A percentile compares a stretch with the other conserved stretches of the same genome.
Evolutionary conservation across 2,113 vertebrate species (phyloP).

Genomic region (Perca schrenkii): DNA sequence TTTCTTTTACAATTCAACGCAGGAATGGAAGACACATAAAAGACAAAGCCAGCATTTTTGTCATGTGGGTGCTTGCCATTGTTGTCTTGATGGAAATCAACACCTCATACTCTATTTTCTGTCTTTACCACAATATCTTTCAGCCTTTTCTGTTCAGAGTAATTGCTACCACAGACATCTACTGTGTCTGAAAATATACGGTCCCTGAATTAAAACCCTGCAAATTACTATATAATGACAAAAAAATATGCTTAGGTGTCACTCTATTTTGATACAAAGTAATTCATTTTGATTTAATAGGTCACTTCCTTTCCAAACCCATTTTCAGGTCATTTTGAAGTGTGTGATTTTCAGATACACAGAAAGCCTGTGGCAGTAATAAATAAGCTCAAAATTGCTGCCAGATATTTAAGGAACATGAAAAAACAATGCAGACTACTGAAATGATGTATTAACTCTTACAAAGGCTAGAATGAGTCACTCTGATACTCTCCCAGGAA

Average conservation of each 20-base stretch:
- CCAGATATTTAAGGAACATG: slow-evolving; percentile 49
- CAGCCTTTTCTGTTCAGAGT: slow-evolving; percentile 21
- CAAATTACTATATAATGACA: slow-evolving; percentile 22
- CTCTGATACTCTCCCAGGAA: slow-evolving; percentile 6
- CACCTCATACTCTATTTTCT: slow-evolving; percentile 47
- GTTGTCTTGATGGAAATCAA: slow-evolving; percentile 43
- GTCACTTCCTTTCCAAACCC: slow-evolving; percentile 19
- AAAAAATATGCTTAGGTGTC: slow-evolving; percentile 7
- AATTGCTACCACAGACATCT: slow-evolving; percentile 24
- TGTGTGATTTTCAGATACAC: slow-evolving; percentile 33
- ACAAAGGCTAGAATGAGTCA: slow-evolving; percentile 11
- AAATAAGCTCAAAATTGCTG: slow-evolving; percentile 43
- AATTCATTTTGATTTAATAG: slow-evolving; percentile 12
- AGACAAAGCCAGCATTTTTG: slow-evolving; percentile 47
- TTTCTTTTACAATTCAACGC: slow-evolving; percentile 33
- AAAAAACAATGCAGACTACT: slow-evolving; percentile 1
- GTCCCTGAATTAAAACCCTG: slow-evolving; percentile 4
- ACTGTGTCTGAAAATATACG: slow-evolving; percentile 28
- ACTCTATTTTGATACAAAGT: slow-evolving; percentile 31
- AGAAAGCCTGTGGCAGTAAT: slow-evolving; percentile 26
- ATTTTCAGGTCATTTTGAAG: slow-evolving; percentile 18
- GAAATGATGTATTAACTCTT: slow-evolving; percentile 11
- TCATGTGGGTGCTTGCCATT: slow-evolving; percentile 53
- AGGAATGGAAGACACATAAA: slow-evolving; percentile 44
- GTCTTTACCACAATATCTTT: slow-evolving; percentile 23